phyloP scores from a whole-genome alignment of 2,797 vertebrate species.

The Arrhamphus sclerolepis region DNA sequence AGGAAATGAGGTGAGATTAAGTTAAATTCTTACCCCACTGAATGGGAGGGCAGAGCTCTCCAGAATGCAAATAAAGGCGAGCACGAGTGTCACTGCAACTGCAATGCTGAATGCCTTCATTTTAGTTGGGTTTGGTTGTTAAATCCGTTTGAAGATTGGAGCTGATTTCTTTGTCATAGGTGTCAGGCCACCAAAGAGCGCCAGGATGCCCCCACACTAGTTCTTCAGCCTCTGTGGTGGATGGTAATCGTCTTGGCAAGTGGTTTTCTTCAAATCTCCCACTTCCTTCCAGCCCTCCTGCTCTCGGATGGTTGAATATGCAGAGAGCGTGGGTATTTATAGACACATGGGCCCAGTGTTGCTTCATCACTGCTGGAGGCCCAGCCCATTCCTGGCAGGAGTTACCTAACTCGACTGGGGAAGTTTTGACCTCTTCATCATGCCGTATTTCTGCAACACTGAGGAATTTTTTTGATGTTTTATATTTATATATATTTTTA shows the following conservation, averaged over 20 bases:
- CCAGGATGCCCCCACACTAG: constrained; percentile 41
- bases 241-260: constrained; percentile 35
- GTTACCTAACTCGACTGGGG: constrained; percentile 68
- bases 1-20: constrained; percentile 47
- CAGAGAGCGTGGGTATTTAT: constrained; percentile 67
- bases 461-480: constrained; percentile 27
- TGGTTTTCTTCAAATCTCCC: constrained; percentile 49
- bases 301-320: constrained; percentile 29
- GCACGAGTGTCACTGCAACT: constrained; percentile 78
- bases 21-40: constrained; percentile 68
- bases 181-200: constrained; percentile 40
- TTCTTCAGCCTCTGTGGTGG: constrained; percentile 54
- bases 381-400: constrained; percentile 66
- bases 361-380: constrained; percentile 62
- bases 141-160: constrained; percentile 55
- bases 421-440: constrained; percentile 59
- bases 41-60: constrained; percentile 70
- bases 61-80: constrained; percentile 75
- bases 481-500: constrained; percentile 48
- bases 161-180: constrained; percentile 59
- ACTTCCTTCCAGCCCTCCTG: constrained; percentile 41
- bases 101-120: constrained; percentile 81
- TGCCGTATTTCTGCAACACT: constrained; percentile 29
- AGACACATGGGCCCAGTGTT: constrained; percentile 50
- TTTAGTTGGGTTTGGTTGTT: constrained; percentile 41